Conservation (phyloP, 2,113 vertebrate genomes). For the human region GRCh38 chr2:146507001-146507500, state of each 20-base stretch:
- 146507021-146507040: slow-evolving; percentile 42
- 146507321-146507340: background rate
- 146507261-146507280: background rate
- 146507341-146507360: background rate
- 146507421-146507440: background rate
- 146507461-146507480: background rate
- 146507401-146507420: background rate
- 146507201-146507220: background rate
- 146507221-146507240: background rate
- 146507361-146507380: background rate
- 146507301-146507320: background rate
- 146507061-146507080: slow-evolving; percentile 57
- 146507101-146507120: background rate
- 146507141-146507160: background rate
- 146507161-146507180: background rate
- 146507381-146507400: background rate
- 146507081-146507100: slow-evolving; percentile 49
- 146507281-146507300: background rate
- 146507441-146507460: background rate
- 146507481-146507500: background rate
- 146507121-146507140: background rate
- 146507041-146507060: slow-evolving; percentile 35
- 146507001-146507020: slow-evolving; percentile 54
- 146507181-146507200: background rate
- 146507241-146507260: background rate